Conservation (phyloP, 64 coral and sea anemone genomes). For the Astreopora myriophthalma region DNA sequence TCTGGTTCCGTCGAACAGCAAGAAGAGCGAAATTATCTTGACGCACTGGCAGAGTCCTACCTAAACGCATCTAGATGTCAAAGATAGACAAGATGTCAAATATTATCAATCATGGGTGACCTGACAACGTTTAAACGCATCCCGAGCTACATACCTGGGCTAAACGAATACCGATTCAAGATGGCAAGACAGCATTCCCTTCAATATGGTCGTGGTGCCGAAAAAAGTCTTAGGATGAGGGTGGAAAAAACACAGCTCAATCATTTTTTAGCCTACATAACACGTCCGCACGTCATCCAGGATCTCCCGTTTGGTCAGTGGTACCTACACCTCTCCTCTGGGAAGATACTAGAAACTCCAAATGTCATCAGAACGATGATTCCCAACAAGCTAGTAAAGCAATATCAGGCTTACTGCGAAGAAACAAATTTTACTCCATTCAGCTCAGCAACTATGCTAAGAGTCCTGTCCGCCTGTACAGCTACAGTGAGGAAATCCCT, state of each 20-base stretch:
- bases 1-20: background rate
- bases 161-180: slow-evolving; percentile 28
- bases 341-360: slow-evolving; percentile 42
- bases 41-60: slow-evolving; percentile 36
- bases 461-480: background rate
- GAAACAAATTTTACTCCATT: slow-evolving; percentile 44
- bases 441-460: slow-evolving; percentile 2
- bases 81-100: slow-evolving; percentile 17
- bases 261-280: slow-evolving; percentile 38
- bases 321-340: slow-evolving; percentile 46
- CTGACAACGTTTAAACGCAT: background rate
- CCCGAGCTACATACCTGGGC: background rate
- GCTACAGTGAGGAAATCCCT: slow-evolving; percentile 24
- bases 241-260: slow-evolving; percentile 20
- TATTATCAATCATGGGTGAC: slow-evolving; percentile 29
- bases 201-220: background rate
- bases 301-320: slow-evolving; percentile 36
- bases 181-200: slow-evolving; percentile 28
- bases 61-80: slow-evolving; percentile 21
- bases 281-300: slow-evolving; percentile 41
- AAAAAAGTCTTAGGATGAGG: background rate
- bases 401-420: slow-evolving; percentile 24
- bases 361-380: slow-evolving; percentile 58
- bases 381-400: slow-evolving; percentile 25
- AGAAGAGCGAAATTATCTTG: slow-evolving; percentile 51